Evolutionary conservation across 2,113 vertebrate genomes (phyloP), one percentile per base, ranked within the genome.

Genomic region (Patagioenas fasciata): DNA sequence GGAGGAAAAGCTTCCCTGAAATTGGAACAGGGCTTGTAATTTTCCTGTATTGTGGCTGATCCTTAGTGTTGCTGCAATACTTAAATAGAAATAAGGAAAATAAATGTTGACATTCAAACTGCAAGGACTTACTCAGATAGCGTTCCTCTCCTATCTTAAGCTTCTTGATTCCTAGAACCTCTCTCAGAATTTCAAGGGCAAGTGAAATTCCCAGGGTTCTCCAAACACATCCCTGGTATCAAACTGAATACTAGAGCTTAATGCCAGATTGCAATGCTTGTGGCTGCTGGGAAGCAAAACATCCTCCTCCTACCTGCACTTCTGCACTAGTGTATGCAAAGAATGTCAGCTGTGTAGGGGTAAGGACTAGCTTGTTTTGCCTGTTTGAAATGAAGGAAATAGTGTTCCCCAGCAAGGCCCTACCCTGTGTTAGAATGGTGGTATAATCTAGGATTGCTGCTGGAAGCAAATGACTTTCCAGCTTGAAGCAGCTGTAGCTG

Each of bases 61-160:
- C 10, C 24, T 23, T 56, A 53, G 29, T 56, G 18, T 75, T 95
- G 50, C 28, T 88, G 34, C 6, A 69, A 15, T 82, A 38, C 25
- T 72, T 87, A 82, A 82, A 16, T 54, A 89, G 81, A 93, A 95
- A 64, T 20, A 6, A 85, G 40, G 50, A 91, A 91, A 85, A 90
- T n/a, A 85, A 81, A 19, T 75, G 58, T 72, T 85, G 71, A 61
- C 57, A 53, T 38, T 71, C 34, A 48, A 31, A 85, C 81, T 82
- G 31, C 53, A 75, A 64, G 50, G 48, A 58, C 42, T 67, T 93
- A n/a, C 0, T 89, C 62, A 0, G 13, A 11, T 61, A 90, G 62
- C 66, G 54, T 90, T 96, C 74, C 36, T 85, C 28, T 89, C 31
- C 23, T 82, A 28, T 93, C 78, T 89, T 53, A 82, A 69, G 26